Evolutionary conservation across 1,140 invertebrate genomes (phyloP).

Genomic region (Euwallacea fornicatus): DNA sequence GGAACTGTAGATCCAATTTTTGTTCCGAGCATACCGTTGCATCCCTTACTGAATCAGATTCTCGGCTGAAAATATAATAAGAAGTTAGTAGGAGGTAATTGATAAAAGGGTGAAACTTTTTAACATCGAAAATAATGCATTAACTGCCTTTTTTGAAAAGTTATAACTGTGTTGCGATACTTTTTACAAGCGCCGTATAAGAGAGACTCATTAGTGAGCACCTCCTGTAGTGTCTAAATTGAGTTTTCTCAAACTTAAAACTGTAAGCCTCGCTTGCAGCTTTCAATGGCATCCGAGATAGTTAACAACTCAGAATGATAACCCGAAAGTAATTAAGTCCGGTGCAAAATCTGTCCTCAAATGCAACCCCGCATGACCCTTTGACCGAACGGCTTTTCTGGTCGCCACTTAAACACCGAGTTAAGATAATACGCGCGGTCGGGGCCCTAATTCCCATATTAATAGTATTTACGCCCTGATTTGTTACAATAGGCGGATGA

Average conservation of each 20-base stretch:
- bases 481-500: constrained; percentile 19
- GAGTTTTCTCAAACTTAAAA: background rate
- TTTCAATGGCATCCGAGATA: too few relatives aligned
- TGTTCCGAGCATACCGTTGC: too few relatives aligned
- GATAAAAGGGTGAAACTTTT: too few relatives aligned
- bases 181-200: too few relatives aligned
- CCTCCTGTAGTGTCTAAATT: background rate
- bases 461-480: constrained; percentile 27
- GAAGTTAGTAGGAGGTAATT: too few relatives aligned
- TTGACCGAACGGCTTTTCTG: background rate
- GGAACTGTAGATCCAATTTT: too few relatives aligned
- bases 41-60: too few relatives aligned
- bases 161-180: too few relatives aligned
- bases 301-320: background rate
- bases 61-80: too few relatives aligned
- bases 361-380: background rate
- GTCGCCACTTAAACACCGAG: constrained; percentile 7
- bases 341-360: background rate
- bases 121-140: too few relatives aligned
- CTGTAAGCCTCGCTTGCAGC: background rate
- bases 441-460: constrained; percentile 14
- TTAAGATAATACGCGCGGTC: constrained; percentile 21
- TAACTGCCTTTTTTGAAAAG: too few relatives aligned
- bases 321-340: background rate
- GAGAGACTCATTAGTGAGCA: too few relatives aligned